Percentiles rank a stretch among this genome's conserved stretches.
Evolutionary conservation across 2,888 invertebrate species (phyloP).

Genomic region (Xestoiulus laeticollis): DNA sequence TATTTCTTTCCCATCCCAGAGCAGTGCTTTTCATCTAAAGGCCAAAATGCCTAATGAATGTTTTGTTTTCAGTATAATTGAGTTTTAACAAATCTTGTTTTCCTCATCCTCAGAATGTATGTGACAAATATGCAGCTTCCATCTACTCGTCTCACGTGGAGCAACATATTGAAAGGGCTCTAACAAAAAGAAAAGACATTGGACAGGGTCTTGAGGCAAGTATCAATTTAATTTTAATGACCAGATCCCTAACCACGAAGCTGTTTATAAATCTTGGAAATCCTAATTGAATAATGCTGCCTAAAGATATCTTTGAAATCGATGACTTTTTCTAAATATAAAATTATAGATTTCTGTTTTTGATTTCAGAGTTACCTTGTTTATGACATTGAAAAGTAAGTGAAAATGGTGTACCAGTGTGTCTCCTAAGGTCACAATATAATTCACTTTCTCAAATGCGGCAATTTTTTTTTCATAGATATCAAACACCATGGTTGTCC

Average conservation of each 20-base stretch:
- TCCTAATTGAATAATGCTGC: too few species aligned
- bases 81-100: neutral
- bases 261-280: too few species aligned
- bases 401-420: neutral
- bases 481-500: slow-evolving; percentile 35
- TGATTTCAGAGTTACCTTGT: slow-evolving; percentile 33
- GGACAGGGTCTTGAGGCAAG: slow-evolving; percentile 9
- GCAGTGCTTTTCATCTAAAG: too few species aligned
- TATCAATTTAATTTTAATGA: neutral
- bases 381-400: slow-evolving; percentile 44
- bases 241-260: too few species aligned
- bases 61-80: neutral
- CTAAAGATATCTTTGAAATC: too few species aligned
- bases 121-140: slow-evolving; percentile 12
- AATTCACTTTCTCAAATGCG: neutral
- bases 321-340: too few species aligned
- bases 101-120: neutral
- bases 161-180: neutral
- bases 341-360: neutral
- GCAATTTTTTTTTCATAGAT: neutral
- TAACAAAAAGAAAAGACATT: neutral
- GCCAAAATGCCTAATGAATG: too few species aligned
- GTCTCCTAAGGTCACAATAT: neutral
- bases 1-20: too few species aligned
- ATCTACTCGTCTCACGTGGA: neutral